Percentiles rank a stretch among this genome's conserved stretches.
Evolutionary conservation across 1,140 invertebrate genomes (phyloP).

Genomic region (Glomeris maerens): DNA sequence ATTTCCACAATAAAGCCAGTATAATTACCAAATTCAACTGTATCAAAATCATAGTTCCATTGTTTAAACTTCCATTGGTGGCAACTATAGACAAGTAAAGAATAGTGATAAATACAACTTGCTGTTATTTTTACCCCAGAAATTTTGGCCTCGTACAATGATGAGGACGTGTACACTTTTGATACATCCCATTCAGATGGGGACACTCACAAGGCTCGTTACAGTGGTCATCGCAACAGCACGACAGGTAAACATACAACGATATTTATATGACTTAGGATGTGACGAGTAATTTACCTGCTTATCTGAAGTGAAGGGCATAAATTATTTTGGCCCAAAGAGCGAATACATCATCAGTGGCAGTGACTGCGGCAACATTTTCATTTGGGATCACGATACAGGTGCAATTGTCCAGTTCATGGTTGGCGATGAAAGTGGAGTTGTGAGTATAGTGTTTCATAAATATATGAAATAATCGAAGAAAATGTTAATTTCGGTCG

Average conservation of each 20-base stretch:
- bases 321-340: slow-evolving; percentile 81
- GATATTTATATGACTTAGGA: too few relatives aligned
- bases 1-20: too few relatives aligned
- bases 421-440: slow-evolving; percentile 65
- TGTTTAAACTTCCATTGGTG: too few relatives aligned
- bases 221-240: slow-evolving; percentile 42
- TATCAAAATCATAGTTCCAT: too few relatives aligned
- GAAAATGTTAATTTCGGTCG: not conserved
- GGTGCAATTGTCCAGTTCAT: slow-evolving; percentile 79
- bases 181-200: slow-evolving; percentile 43
- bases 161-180: slow-evolving; percentile 86
- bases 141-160: slow-evolving; percentile 81
- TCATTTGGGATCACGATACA: slow-evolving; percentile 81
- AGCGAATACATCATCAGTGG: slow-evolving; percentile 85
- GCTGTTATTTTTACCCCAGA: slow-evolving; percentile 40
- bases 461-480: slow-evolving; percentile 5
- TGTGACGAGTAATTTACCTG: not conserved
- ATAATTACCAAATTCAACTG: too few relatives aligned
- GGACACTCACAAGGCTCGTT: slow-evolving; percentile 53
- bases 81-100: too few relatives aligned
- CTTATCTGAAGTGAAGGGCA: slow-evolving; percentile 62
- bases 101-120: too few relatives aligned
- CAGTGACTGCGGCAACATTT: slow-evolving; percentile 89
- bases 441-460: slow-evolving; percentile 44
- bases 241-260: slow-evolving; percentile 37